Base-by-base conservation (phyloP, 2,888 invertebrate species). In the Clostera curtula region DNA sequence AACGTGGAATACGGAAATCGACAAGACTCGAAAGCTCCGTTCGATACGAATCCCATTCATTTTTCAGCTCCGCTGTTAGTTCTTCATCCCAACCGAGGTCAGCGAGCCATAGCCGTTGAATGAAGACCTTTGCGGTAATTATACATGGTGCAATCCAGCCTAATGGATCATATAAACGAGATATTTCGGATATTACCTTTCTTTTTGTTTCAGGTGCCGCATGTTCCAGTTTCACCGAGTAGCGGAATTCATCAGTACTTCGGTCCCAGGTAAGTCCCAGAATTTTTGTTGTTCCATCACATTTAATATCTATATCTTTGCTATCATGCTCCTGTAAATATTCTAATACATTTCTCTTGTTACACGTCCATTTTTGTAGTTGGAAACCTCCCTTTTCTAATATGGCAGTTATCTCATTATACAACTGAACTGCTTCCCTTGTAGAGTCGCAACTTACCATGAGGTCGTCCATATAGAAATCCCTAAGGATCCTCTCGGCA, bases 361-460 rank as follows among this genome's bases (percentile, higher is more conserved):
- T 37, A 3, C 31, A 36, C 5, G 23, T 23, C 46, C 44, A 52
- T 28, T 58, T 50, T 15, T 55, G 42, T 3, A 59, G 25, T 4
- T 39, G 23, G 25, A 62, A 58, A 2, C 57, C 55, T 11, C 49
- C 58, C n/a, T 31, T 32, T 19, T 24, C 32, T n/a, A 59, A 12
- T 10, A 59, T 20, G 1, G 25, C 15, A 3, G 24, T 43, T 5
- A 48, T 26, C 30, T 51, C 36, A 17, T 37, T 22, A 12, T 34
- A 26, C 9, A 48, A n/a, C 7, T 19, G 18, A 24, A 41, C 12
- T 19, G 23, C 34, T 25, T 33, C 27, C 42, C 37, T 15, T 31
- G 40, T 7, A 19, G 19, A 18, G n/a, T 43, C 20, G 14, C 36
- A 30, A 1, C 49, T 42, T 1, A 34, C 30, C 24, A 47, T 28